phyloP scores from a whole-genome alignment of 1,140 invertebrate species.

The Gerris buenoi region DNA sequence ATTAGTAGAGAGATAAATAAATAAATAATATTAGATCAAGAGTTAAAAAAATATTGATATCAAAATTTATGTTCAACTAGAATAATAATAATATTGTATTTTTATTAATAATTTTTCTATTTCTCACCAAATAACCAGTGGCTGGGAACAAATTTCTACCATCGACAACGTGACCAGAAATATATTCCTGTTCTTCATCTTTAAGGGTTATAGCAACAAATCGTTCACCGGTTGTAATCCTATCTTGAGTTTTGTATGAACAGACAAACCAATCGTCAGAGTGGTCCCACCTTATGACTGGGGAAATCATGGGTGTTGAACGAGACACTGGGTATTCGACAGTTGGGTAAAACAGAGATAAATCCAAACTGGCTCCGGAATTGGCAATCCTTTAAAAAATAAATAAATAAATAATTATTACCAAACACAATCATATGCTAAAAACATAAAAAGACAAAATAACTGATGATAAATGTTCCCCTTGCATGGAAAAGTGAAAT shows the following conservation, averaged over 20 bases:
- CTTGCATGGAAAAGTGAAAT: no score
- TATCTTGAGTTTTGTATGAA: slow-evolving; percentile 7
- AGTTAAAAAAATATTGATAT: background rate
- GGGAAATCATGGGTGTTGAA: slow-evolving; percentile 58
- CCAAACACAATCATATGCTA: no score
- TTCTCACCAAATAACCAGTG: slow-evolving; percentile 60
- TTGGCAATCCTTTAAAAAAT: slow-evolving; percentile 20
- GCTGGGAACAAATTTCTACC: slow-evolving; percentile 75
- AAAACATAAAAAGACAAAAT: no score
- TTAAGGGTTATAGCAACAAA: background rate
- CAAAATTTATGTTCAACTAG: no score
- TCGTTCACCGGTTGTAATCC: slow-evolving; percentile 7
- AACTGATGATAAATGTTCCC: no score
- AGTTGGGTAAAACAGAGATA: slow-evolving; percentile 39
- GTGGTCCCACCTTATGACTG: slow-evolving; percentile 82
- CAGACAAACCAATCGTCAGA: slow-evolving; percentile 50
- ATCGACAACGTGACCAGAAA: slow-evolving; percentile 75
- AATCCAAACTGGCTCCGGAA: slow-evolving; percentile 20
- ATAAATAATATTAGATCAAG: no score
- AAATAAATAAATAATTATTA: no score
- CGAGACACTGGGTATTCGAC: slow-evolving; percentile 62
- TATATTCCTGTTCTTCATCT: slow-evolving; percentile 33
- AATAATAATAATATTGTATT: no score
- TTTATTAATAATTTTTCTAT: no score
- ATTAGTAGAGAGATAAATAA: slow-evolving; percentile 4